These are phyloP conservation scores for Cantharis flavilabris DNA, from an alignment of 2,888 invertebrate species.

Conservation along the genomic window DNA sequence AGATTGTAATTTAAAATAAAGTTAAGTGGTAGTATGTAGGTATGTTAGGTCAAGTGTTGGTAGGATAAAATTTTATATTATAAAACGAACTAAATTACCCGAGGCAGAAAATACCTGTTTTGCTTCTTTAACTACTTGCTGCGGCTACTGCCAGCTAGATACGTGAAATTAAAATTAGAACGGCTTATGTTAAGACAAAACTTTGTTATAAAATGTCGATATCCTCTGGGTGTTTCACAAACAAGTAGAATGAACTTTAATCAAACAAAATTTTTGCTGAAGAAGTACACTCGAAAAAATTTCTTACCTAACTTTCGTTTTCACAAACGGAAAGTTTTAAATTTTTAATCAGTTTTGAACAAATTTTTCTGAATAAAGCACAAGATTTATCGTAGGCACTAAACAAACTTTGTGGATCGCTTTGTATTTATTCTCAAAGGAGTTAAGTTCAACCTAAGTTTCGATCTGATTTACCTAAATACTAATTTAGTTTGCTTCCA, in stretches of 20 bases:
- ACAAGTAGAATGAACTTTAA: constrained; percentile 3
- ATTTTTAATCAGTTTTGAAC: background rate
- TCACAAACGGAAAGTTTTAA: background rate
- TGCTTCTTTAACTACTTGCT: constrained; percentile 18
- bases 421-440: background rate
- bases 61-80: constrained; percentile 1
- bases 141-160: constrained; percentile 15
- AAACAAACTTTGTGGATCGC: background rate
- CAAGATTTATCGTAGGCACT: background rate
- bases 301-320: background rate
- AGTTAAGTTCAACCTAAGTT: background rate
- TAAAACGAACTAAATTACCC: constrained; percentile 7
- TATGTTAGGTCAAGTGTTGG: background rate
- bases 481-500: background rate
- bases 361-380: background rate
- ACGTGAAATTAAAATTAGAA: constrained; percentile 21
- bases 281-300: background rate
- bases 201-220: constrained; percentile 10
- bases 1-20: background rate
- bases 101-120: constrained; percentile 26
- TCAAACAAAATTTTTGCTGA: background rate
- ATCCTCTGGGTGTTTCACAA: constrained; percentile 12
- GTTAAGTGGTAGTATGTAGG: background rate
- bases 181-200: constrained; percentile 6
- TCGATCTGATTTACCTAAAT: background rate